These are phyloP conservation scores for Drosophila meridiana DNA, from an alignment of 2,888 invertebrate genomes.

Conservation along the genomic window DNA sequence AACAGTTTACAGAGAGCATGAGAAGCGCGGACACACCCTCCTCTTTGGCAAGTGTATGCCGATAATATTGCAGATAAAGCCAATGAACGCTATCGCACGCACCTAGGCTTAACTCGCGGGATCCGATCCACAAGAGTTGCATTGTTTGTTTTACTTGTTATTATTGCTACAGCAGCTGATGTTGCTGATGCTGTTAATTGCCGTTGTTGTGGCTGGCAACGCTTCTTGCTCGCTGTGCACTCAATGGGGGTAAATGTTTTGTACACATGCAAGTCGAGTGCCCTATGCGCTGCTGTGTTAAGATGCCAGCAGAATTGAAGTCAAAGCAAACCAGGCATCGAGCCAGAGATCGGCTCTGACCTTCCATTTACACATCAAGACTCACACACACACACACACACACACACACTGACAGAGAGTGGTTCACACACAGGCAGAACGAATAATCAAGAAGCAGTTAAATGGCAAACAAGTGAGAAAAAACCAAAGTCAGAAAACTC, in stretches of 20 bases:
- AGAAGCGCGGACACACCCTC: conserved; percentile 19
- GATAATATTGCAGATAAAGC: conserved; percentile 56
- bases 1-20: neutral
- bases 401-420: conserved; percentile 5
- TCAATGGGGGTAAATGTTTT: conserved; percentile 42
- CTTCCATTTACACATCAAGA: conserved; percentile 55
- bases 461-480: conserved; percentile 68
- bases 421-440: conserved; percentile 4
- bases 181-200: conserved; percentile 60
- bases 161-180: conserved; percentile 27
- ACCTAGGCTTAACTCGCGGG: conserved; percentile 17
- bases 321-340: conserved; percentile 70
- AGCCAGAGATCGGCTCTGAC: conserved; percentile 73
- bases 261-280: conserved; percentile 21
- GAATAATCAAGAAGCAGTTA: conserved; percentile 79
- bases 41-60: conserved; percentile 18
- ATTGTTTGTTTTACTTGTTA: conserved; percentile 27
- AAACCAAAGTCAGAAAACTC: conserved; percentile 15
- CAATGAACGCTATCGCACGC: conserved; percentile 70
- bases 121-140: conserved; percentile 18
- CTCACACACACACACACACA: conserved; percentile 19
- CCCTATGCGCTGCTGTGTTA: neutral
- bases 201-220: conserved; percentile 39
- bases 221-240: conserved; percentile 34
- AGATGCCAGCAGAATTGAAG: conserved; percentile 64